phyloP scores from a whole-genome alignment of 2,888 invertebrate species.

The Erebia aethiops region DNA sequence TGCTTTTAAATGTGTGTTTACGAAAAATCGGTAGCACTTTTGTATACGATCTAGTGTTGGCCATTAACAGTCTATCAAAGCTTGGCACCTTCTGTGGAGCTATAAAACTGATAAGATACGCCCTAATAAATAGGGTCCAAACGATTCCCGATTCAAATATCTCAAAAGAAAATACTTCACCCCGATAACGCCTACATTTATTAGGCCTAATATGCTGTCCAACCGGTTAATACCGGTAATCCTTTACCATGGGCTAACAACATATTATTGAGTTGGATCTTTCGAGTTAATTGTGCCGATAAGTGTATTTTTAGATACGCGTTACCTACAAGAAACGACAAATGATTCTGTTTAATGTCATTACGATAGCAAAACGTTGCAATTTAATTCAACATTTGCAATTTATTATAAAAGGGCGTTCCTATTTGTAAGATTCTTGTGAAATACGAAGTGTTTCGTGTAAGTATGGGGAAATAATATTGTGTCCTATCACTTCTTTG shows the following conservation, averaged over 20 bases:
- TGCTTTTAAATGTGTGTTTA: conserved; percentile 12
- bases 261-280: conserved; percentile 61
- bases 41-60: conserved; percentile 47
- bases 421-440: conserved; percentile 20
- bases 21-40: conserved; percentile 45
- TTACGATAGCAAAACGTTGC: conserved; percentile 31
- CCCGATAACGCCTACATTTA: conserved; percentile 59
- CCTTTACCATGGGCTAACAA: conserved; percentile 51
- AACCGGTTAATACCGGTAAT: conserved; percentile 50
- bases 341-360: conserved; percentile 33
- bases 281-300: conserved; percentile 69
- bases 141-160: conserved; percentile 60
- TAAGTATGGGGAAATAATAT: neutral
- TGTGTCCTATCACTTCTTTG: neutral
- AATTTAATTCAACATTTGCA: conserved; percentile 35
- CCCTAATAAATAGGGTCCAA: conserved; percentile 61
- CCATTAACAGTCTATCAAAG: conserved; percentile 53
- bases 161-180: conserved; percentile 55
- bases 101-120: conserved; percentile 49
- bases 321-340: conserved; percentile 30
- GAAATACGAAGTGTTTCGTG: conserved; percentile 19
- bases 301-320: conserved; percentile 44
- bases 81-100: conserved; percentile 53
- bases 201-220: conserved; percentile 47
- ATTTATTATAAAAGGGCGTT: conserved; percentile 30